Conservation (phyloP, 2,113 vertebrate species). For the Albula glossodonta region DNA sequence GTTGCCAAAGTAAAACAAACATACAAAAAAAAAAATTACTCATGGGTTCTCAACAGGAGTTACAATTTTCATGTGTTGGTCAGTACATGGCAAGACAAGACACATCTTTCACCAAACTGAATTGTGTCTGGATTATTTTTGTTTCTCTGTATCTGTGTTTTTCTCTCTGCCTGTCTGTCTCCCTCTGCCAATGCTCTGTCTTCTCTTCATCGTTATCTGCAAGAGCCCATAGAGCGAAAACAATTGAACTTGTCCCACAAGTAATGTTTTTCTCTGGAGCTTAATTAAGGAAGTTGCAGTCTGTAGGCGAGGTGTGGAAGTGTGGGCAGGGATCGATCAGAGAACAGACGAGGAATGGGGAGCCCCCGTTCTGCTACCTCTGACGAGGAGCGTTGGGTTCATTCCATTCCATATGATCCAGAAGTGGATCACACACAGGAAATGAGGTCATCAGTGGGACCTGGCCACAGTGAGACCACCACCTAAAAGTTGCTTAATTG, state of each 20-base stretch:
- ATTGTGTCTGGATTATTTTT: no score
- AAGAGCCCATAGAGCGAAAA: constrained; percentile 47
- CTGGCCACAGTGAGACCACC: neutral
- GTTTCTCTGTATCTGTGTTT: no score
- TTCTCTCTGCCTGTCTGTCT: no score
- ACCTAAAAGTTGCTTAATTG: neutral
- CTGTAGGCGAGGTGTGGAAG: constrained; percentile 14
- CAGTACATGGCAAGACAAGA: no score
- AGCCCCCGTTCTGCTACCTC: neutral
- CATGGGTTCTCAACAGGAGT: no score
- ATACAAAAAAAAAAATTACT: no score
- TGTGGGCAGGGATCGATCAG: neutral
- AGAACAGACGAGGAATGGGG: neutral
- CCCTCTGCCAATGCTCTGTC: no score
- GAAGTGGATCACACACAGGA: neutral
- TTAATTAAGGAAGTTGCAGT: constrained; percentile 57
- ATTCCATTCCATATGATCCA: neutral
- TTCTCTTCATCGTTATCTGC: neutral
- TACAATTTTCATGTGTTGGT: no score
- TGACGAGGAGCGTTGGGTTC: neutral
- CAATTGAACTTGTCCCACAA: constrained; percentile 55
- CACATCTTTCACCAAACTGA: no score
- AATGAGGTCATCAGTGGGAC: neutral
- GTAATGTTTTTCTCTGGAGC: constrained; percentile 55
- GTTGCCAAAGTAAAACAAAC: constrained; percentile 29